A percentile compares a stretch with the other conserved stretches of the same genome.
These are phyloP conservation scores for Stictonetta naevosa DNA, from an alignment of 2,113 vertebrate species.

Conservation along the genomic window DNA sequence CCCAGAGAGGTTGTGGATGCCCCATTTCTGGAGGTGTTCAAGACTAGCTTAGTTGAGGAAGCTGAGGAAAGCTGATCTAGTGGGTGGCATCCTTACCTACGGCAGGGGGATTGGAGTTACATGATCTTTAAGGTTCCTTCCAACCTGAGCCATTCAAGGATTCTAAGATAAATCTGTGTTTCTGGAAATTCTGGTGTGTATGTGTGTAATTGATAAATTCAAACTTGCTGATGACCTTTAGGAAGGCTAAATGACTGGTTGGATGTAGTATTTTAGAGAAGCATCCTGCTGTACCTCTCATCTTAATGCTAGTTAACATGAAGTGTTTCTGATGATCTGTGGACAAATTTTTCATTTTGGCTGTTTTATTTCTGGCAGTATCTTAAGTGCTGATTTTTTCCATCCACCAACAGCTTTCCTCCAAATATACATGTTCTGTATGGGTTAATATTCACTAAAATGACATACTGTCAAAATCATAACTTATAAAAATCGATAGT, in stretches of 20 bases:
- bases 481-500: neutral
- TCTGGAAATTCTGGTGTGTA: neutral
- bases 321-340: neutral
- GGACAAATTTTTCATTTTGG: neutral
- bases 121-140: no score
- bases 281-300: neutral
- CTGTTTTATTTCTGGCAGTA: neutral
- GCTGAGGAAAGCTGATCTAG: no score
- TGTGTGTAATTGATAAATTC: neutral
- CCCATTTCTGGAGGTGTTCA: no score
- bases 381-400: neutral
- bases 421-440: neutral
- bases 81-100: no score
- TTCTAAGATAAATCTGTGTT: neutral
- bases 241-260: neutral
- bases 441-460: constrained; percentile 10
- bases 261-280: neutral
- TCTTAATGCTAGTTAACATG: neutral
- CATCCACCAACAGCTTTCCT: neutral
- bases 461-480: neutral
- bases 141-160: no score
- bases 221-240: neutral
- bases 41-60: no score
- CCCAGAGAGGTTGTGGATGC: no score
- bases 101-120: no score